Evolutionary conservation across 1,140 invertebrate species (phyloP).

Genomic region (Drosophila repleta): DNA sequence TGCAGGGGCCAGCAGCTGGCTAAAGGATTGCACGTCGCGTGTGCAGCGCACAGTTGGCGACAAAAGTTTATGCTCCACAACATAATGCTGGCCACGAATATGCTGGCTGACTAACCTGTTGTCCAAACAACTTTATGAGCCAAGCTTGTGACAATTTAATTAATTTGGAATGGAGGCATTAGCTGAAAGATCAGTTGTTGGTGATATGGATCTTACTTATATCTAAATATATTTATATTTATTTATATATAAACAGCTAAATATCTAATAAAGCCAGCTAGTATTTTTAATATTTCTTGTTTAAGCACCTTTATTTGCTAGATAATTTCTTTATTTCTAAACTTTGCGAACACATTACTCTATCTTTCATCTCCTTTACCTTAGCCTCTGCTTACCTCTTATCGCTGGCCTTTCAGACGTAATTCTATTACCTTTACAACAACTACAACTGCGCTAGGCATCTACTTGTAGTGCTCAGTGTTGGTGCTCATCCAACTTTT

Average conservation of each 20-base stretch:
- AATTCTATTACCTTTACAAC: neutral
- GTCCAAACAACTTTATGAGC: constrained; percentile 14
- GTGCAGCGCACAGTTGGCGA: constrained; percentile 50
- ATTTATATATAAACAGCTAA: too few species aligned
- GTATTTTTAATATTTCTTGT: too few species aligned
- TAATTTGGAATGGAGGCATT: neutral
- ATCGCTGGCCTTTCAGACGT: too few species aligned
- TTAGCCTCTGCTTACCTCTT: too few species aligned
- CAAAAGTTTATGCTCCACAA: constrained; percentile 42
- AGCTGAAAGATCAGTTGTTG: neutral
- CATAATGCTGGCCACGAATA: constrained; percentile 18
- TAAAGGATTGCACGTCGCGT: constrained; percentile 45
- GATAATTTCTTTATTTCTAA: too few species aligned
- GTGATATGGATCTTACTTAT: too few species aligned
- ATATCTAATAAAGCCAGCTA: too few species aligned
- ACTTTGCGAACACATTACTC: too few species aligned
- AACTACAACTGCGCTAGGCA: constrained; percentile 1
- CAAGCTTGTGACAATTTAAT: neutral
- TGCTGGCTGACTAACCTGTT: neutral
- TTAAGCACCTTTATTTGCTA: too few species aligned
- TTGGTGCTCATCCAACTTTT: constrained; percentile 11
- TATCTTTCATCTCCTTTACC: too few species aligned
- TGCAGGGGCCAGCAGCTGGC: constrained; percentile 1
- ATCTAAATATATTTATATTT: too few species aligned
- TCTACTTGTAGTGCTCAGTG: constrained; percentile 57